These are phyloP conservation scores for Sebastes variabilis DNA, from an alignment of 2,797 vertebrate genomes.

Conservation along the genomic window DNA sequence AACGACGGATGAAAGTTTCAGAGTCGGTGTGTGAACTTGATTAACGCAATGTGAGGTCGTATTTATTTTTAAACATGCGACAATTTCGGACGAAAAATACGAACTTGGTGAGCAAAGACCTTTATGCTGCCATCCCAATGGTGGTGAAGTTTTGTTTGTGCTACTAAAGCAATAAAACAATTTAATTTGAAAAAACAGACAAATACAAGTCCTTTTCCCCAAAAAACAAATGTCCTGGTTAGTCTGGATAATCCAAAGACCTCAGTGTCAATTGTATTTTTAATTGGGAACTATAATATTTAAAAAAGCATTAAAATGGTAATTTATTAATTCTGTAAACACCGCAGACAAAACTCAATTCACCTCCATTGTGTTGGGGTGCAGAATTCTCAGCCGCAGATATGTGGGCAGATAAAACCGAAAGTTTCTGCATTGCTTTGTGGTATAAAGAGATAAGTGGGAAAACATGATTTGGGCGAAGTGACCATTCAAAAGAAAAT, in stretches of 20 bases:
- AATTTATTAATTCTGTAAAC: neutral
- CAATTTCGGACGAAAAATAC: fast-evolving
- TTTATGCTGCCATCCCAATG: neutral
- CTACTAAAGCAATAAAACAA: neutral
- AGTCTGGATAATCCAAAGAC: no score
- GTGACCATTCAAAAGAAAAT: neutral
- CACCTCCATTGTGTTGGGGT: neutral
- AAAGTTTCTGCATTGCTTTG: neutral
- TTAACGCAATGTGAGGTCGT: no score
- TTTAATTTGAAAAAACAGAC: neutral
- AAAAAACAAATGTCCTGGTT: no score
- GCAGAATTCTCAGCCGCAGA: neutral
- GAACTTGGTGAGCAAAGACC: no score
- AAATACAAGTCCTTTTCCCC: neutral
- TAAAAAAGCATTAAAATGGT: neutral
- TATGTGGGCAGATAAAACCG: neutral
- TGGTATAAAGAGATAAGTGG: neutral
- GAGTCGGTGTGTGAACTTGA: no score
- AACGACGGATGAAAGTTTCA: fast-evolving
- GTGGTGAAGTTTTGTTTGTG: neutral
- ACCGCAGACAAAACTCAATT: neutral
- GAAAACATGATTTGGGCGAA: neutral
- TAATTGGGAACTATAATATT: neutral
- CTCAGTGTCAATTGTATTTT: no score
- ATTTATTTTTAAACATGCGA: no score